These are phyloP conservation scores for Gobio occitaniae DNA, from an alignment of 2,797 vertebrate species.

Conservation along the genomic window DNA sequence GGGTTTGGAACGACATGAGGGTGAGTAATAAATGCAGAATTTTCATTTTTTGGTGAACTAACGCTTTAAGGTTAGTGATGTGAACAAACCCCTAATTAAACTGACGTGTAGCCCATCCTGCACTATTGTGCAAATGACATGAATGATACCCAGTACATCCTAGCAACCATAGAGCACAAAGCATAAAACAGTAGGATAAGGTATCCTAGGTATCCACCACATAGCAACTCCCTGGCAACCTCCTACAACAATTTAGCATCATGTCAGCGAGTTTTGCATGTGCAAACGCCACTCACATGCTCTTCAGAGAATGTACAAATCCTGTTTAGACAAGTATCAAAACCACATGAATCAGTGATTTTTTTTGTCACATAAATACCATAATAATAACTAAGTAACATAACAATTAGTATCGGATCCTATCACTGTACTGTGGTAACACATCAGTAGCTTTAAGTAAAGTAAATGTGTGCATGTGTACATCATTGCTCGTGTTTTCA, in stretches of 20 bases:
- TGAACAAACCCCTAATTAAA: not conserved
- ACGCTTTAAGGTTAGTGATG: not conserved
- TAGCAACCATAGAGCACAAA: too few species aligned
- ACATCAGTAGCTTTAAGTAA: constrained; percentile 3
- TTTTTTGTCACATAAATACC: not conserved
- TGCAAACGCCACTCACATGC: not conserved
- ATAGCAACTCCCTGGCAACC: not conserved
- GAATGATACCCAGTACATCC: too few species aligned
- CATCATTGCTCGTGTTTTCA: constrained; percentile 10
- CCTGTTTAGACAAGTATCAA: not conserved
- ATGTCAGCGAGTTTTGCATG: not conserved
- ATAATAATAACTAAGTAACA: not conserved
- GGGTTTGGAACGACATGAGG: too few species aligned
- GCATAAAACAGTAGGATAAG: too few species aligned
- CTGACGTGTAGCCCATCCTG: too few species aligned
- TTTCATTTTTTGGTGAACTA: too few species aligned
- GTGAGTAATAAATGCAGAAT: too few species aligned
- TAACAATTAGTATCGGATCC: not conserved
- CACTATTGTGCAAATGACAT: too few species aligned
- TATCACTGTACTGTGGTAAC: not conserved
- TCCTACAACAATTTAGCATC: not conserved
- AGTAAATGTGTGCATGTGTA: not conserved
- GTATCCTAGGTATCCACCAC: not conserved
- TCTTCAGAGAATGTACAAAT: not conserved
- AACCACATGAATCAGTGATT: not conserved